Evolutionary conservation across 2,888 invertebrate genomes (phyloP).

Genomic region (Sarcophaga subvicina): DNA sequence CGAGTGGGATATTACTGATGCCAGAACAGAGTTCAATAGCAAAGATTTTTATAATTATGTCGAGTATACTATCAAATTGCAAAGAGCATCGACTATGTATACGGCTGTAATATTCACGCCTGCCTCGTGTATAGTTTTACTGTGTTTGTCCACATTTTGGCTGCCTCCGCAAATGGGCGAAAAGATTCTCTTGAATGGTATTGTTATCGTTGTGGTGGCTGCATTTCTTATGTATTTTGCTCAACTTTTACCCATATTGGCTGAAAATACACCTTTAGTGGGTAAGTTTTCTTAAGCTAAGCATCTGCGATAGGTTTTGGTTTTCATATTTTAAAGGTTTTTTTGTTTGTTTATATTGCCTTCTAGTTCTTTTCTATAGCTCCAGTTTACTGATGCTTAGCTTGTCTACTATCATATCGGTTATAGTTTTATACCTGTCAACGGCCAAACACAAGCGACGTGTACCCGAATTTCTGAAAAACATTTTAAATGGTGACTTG

Average conservation of each 20-base stretch:
- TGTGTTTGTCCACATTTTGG: conserved; percentile 86
- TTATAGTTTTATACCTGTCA: conserved; percentile 83
- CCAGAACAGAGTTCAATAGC: conserved; percentile 70
- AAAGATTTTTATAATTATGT: conserved; percentile 77
- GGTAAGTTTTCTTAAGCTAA: conserved; percentile 76
- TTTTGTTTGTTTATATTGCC: background rate
- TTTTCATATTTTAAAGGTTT: background rate
- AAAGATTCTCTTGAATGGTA: conserved; percentile 85
- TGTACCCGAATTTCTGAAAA: conserved; percentile 81
- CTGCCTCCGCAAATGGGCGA: conserved; percentile 86
- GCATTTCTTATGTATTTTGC: conserved; percentile 86
- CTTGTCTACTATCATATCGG: conserved; percentile 83
- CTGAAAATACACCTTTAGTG: conserved; percentile 82
- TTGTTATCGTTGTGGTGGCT: conserved; percentile 84
- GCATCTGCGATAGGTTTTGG: conserved; percentile 15
- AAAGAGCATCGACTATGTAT: conserved; percentile 85
- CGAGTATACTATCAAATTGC: conserved; percentile 78
- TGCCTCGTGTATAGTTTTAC: conserved; percentile 84
- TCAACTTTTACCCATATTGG: conserved; percentile 82
- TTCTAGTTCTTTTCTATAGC: conserved; percentile 84
- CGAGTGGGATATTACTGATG: conserved; percentile 80
- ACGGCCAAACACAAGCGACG: conserved; percentile 81
- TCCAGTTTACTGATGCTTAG: conserved; percentile 82
- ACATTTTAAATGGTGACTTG: conserved; percentile 76
- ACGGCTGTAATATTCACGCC: conserved; percentile 85